Evolutionary conservation across 2,113 vertebrate species (phyloP).

Genomic region (Calidris pygmaea): DNA sequence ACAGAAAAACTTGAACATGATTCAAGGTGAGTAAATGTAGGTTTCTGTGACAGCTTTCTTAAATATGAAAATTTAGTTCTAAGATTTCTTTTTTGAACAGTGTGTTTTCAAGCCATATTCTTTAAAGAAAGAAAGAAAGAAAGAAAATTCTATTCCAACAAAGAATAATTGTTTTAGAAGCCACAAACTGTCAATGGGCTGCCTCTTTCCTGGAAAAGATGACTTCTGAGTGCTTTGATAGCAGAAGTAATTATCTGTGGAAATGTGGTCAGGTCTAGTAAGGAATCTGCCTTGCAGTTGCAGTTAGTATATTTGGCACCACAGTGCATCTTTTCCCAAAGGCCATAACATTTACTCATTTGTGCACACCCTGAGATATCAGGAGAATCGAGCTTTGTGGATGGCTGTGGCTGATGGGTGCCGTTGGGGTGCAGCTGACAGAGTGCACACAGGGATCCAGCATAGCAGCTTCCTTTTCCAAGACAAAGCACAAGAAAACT

Average conservation of each 20-base stretch:
- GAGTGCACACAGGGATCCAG: background rate
- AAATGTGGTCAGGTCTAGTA: background rate
- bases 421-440: background rate
- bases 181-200: background rate
- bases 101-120: background rate
- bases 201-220: background rate
- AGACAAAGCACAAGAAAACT: background rate
- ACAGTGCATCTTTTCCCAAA: background rate
- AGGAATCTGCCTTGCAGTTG: background rate
- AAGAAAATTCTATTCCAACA: background rate
- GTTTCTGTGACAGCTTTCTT: background rate
- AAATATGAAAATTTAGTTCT: background rate
- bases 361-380: background rate
- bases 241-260: background rate
- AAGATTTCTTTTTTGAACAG: background rate
- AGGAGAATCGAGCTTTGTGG: background rate
- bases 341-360: background rate
- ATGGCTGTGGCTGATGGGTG: background rate
- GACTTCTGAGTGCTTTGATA: rapidly evolving
- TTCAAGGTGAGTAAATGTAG: background rate
- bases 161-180: background rate
- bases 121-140: background rate
- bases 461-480: background rate
- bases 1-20: background rate
- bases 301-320: background rate